Percentiles rank a stretch among this genome's conserved stretches.
Conservation (phyloP, 2,113 vertebrate genomes). For the Nematolebias whitei region DNA sequence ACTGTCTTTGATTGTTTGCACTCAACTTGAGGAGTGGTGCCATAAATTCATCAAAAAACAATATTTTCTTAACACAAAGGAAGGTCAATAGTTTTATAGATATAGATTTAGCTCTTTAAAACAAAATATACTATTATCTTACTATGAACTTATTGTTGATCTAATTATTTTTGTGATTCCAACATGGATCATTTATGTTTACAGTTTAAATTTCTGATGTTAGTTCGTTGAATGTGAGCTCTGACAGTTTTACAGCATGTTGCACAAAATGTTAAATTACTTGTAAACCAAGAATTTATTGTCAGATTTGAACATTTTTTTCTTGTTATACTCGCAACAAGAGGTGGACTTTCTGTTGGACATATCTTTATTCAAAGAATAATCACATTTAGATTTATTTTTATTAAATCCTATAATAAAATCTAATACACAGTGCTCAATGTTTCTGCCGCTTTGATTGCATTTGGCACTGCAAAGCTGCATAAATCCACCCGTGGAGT, state of each 20-base stretch:
- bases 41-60: slow-evolving; percentile 23
- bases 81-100: slow-evolving; percentile 15
- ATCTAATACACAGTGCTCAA: slow-evolving; percentile 7
- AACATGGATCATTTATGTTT: slow-evolving; percentile 3
- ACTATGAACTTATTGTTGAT: neutral
- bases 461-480: slow-evolving; percentile 14
- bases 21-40: slow-evolving; percentile 50
- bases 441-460: slow-evolving; percentile 16
- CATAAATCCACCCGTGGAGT: slow-evolving; percentile 24
- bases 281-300: too few species aligned
- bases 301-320: neutral
- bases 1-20: slow-evolving; percentile 60
- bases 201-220: neutral
- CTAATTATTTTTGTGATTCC: slow-evolving; percentile 14
- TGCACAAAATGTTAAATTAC: too few species aligned
- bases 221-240: too few species aligned
- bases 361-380: slow-evolving; percentile 6
- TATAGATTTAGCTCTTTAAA: slow-evolving; percentile 11
- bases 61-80: slow-evolving; percentile 20
- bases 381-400: slow-evolving; percentile 2
- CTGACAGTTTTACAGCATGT: too few species aligned
- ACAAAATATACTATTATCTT: slow-evolving; percentile 4
- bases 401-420: slow-evolving; percentile 8
- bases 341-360: neutral
- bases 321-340: neutral